phyloP scores from a whole-genome alignment of 1,140 invertebrate species.

The Bombus pyrosoma region DNA sequence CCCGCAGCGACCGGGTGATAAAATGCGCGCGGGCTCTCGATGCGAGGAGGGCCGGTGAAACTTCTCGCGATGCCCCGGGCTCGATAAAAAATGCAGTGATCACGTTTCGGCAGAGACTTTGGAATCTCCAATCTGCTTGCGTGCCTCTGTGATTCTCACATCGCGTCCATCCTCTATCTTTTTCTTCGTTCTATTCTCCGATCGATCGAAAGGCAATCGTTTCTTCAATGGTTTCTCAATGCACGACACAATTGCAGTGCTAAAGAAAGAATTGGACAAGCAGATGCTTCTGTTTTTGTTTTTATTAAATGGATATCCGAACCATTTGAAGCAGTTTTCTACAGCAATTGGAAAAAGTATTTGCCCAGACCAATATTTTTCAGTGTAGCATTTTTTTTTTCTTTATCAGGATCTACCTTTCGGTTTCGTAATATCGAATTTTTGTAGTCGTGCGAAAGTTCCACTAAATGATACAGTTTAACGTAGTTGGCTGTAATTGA shows the following conservation, averaged over 20 bases:
- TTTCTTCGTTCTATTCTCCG: neutral
- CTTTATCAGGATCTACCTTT: too few species aligned
- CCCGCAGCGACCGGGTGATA: constrained; percentile 71
- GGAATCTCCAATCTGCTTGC: constrained; percentile 59
- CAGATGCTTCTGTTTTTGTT: neutral
- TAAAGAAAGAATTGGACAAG: too few species aligned
- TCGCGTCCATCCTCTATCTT: constrained; percentile 4
- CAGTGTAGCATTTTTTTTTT: too few species aligned
- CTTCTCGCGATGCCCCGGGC: constrained; percentile 58
- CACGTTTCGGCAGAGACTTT: constrained; percentile 68
- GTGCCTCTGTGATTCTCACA: constrained; percentile 49
- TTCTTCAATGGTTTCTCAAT: neutral
- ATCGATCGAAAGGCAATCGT: constrained; percentile 14
- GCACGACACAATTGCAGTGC: neutral
- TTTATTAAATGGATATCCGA: neutral
- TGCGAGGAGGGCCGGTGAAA: constrained; percentile 45
- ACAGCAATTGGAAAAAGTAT: too few species aligned
- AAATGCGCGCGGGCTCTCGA: constrained; percentile 68
- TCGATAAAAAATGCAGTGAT: constrained; percentile 70
- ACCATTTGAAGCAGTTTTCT: too few species aligned
- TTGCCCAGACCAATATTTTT: too few species aligned
- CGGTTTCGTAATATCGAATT: too few species aligned
- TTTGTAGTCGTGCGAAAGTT: too few species aligned
- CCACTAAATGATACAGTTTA: too few species aligned
- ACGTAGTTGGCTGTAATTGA: too few species aligned